A percentile compares a stretch with the other conserved stretches of the same genome.
Conservation (phyloP, 2,113 vertebrate species). For the Pimephales promelas region DNA sequence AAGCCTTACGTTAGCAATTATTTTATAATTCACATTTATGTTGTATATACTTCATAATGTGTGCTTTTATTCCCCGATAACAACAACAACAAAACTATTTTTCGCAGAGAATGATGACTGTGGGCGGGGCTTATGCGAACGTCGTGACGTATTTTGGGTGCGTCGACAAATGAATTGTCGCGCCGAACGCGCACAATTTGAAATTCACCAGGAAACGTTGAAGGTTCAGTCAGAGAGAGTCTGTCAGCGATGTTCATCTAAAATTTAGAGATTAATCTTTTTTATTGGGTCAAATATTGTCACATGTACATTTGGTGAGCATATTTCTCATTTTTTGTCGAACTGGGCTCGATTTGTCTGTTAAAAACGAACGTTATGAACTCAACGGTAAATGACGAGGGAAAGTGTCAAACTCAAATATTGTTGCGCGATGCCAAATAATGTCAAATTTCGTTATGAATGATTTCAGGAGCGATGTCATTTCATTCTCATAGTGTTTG, state of each 20-base stretch:
- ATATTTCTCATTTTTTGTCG: background rate
- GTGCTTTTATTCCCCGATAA: background rate
- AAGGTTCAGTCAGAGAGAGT: conserved; percentile 14
- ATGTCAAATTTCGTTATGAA: background rate
- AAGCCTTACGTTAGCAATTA: background rate
- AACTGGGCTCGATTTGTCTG: background rate
- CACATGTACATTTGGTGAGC: conserved; percentile 25
- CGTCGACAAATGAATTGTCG: conserved; percentile 43
- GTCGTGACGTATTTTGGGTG: background rate
- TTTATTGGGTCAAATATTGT: background rate
- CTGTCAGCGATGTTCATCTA: conserved; percentile 2
- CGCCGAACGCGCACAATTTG: conserved; percentile 74
- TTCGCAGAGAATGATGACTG: background rate
- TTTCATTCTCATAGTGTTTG: background rate
- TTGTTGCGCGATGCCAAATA: background rate
- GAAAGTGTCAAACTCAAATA: background rate
- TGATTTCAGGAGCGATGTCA: background rate
- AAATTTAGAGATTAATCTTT: background rate
- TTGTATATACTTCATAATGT: too few relatives aligned
- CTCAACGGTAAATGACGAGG: background rate
- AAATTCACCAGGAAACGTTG: conserved; percentile 71
- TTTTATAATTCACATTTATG: background rate
- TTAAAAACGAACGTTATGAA: background rate
- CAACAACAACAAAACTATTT: background rate
- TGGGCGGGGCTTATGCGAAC: background rate